phyloP scores from a whole-genome alignment of 2,797 vertebrate genomes.

The Diplodus sargus region DNA sequence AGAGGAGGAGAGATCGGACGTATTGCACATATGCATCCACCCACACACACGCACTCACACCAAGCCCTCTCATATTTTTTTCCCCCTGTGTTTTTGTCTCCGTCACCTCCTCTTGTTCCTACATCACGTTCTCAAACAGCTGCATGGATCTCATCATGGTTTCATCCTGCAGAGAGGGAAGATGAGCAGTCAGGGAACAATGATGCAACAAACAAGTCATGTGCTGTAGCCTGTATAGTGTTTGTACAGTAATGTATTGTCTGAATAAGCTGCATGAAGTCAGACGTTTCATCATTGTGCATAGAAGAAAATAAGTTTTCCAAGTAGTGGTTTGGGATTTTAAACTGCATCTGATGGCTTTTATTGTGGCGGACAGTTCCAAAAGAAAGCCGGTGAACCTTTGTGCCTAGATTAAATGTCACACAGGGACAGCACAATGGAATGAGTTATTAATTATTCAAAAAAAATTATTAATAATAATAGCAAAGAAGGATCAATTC shows the following conservation, averaged over 20 bases:
- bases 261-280: too few species aligned
- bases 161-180: constrained; percentile 88
- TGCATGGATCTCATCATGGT: constrained; percentile 99
- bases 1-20: constrained; percentile 62
- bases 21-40: constrained; percentile 62
- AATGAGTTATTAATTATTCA: too few species aligned
- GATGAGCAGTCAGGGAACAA: constrained; percentile 27
- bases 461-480: too few species aligned
- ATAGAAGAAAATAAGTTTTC: too few species aligned
- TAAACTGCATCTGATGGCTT: background rate
- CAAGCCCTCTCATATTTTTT: constrained; percentile 53
- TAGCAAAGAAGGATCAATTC: too few species aligned
- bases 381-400: background rate
- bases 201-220: constrained; percentile 11
- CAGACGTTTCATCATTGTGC: too few species aligned
- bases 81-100: constrained; percentile 21
- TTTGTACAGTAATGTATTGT: too few species aligned
- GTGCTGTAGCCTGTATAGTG: too few species aligned
- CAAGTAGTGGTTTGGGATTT: too few species aligned
- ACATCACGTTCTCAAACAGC: constrained; percentile 98
- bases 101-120: constrained; percentile 53
- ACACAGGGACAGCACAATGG: background rate
- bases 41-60: constrained; percentile 52
- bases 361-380: background rate
- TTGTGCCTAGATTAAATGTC: background rate